Conservation (phyloP, 2,888 invertebrate genomes). For the Lapara coniferarum region DNA sequence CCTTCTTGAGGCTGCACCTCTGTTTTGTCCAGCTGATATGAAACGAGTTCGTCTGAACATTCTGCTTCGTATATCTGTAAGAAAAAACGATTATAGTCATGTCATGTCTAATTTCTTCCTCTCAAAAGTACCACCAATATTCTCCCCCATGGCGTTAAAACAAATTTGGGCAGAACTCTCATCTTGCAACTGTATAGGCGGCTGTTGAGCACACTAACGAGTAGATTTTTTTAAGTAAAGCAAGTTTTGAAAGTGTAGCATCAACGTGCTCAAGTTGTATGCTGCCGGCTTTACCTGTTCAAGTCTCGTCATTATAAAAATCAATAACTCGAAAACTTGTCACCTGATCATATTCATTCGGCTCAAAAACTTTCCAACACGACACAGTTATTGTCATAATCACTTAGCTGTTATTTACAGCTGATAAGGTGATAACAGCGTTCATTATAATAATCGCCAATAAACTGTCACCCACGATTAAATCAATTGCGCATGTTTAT, state of each 20-base stretch:
- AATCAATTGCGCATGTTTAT: background rate
- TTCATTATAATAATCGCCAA: constrained; percentile 23
- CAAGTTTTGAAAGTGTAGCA: too few species aligned
- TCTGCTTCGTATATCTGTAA: constrained; percentile 91
- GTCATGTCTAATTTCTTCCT: too few species aligned
- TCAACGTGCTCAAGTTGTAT: too few species aligned
- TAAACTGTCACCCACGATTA: constrained; percentile 5
- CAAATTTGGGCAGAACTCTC: too few species aligned
- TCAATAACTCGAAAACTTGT: background rate
- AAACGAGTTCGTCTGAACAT: constrained; percentile 90
- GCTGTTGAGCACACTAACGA: too few species aligned
- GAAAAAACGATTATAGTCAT: too few species aligned
- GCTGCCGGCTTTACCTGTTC: too few species aligned
- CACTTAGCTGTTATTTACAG: constrained; percentile 1
- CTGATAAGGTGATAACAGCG: constrained; percentile 23
- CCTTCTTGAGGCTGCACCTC: constrained; percentile 93
- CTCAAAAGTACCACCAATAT: too few species aligned
- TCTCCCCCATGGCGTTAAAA: too few species aligned
- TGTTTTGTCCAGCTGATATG: constrained; percentile 91
- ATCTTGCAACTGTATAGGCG: too few species aligned
- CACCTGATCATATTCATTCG: background rate
- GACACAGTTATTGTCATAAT: constrained; percentile 3
- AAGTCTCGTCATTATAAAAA: too few species aligned
- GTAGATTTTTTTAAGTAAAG: too few species aligned
- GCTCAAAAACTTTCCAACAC: background rate